These are phyloP conservation scores for Ailurus styani DNA, from an alignment of 2,113 vertebrate genomes.

Conservation along the genomic window DNA sequence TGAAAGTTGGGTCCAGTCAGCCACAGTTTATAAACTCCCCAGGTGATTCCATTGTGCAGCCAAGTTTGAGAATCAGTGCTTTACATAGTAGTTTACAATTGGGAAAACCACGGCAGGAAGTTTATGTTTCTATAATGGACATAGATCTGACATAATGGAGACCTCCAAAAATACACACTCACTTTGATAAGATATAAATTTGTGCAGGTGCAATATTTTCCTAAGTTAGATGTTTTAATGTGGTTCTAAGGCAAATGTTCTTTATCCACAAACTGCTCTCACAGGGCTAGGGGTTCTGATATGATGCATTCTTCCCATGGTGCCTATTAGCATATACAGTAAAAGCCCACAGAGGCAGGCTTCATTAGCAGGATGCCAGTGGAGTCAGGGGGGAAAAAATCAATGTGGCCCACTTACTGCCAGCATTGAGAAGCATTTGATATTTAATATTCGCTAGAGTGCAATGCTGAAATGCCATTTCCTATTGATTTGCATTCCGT, in stretches of 20 bases:
- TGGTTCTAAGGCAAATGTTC: background rate
- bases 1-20: background rate
- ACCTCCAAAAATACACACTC: background rate
- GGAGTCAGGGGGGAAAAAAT: background rate
- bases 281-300: background rate
- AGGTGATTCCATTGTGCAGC: background rate
- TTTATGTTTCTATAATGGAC: background rate
- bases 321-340: background rate
- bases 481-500: background rate
- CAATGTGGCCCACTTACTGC: background rate
- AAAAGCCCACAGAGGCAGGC: background rate
- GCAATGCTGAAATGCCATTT: background rate
- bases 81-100: background rate
- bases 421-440: background rate
- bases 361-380: background rate
- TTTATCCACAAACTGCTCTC: background rate
- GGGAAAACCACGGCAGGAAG: background rate
- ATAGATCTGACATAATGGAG: background rate
- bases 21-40: background rate
- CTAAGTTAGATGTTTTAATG: background rate
- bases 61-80: background rate
- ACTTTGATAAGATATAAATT: background rate
- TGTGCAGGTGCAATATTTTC: background rate
- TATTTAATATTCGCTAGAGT: background rate
- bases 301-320: background rate